Base-by-base conservation (phyloP, 2,113 vertebrate genomes). In the Hystrix brachyura region DNA sequence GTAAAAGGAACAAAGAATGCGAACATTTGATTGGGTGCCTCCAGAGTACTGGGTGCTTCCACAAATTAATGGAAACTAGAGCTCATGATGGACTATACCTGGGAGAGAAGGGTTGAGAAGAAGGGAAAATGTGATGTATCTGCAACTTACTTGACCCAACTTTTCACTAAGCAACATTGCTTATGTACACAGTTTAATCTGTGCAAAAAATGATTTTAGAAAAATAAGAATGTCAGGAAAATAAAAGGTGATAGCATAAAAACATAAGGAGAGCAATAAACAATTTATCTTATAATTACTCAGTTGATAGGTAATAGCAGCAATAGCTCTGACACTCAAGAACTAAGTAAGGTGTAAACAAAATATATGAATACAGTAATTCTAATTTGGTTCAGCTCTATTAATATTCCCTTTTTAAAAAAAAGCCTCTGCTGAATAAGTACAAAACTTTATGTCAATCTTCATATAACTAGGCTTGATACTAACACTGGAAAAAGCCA, bases 291-390 rank as follows among this genome's bases (percentile, higher is more conserved):
- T 89, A 55, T 72, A 79, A 78, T 64, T 89, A 82, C 7, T 25
- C 19, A 67, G 4, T n/a, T 83, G 46, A 86, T 4, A 71, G 57
- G 3, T 60, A 91, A 83, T 25, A 93, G 60, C 74, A 94, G 72
- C 71, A 95, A 82, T 62, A 97, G 94, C 97, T 79, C 91, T 94
- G 48, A 96, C 23, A 96, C 96, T 97, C 79, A 91, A 69, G 92
- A 94, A 91, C 96, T 92, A 94, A 97, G 59, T 89, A 88, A 97
- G 91, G 76, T 71, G 6, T 95, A 55, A 97, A 23, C 72, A 88
- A 84, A 94, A 95, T 62, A 67, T 32, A 91, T 72, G 74, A 97
- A 95, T 46, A 60, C 15, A 97, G 72, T 83, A 80, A 53, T 94
- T 96, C 19, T 60, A 93, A 78, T 87, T 97, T 88, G 85, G 57